phyloP scores from a whole-genome alignment of 2,113 vertebrate species.

The Lathamus discolor region DNA sequence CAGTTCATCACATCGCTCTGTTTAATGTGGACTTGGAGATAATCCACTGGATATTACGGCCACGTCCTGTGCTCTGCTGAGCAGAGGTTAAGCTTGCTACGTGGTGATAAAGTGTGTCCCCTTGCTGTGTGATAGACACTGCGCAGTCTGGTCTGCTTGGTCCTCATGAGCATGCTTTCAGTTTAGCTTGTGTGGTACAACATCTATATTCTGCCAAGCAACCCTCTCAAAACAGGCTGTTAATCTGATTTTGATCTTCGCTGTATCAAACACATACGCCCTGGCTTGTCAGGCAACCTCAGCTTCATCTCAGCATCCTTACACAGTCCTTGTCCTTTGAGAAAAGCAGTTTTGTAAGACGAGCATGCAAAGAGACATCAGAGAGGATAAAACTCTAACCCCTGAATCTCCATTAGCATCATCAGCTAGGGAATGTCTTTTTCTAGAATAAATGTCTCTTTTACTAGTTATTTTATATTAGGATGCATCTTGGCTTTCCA shows the following conservation, averaged over 20 bases:
- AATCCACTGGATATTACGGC: not conserved
- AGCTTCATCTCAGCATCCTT: rapidly evolving
- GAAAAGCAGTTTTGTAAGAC: not conserved
- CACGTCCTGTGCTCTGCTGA: not conserved
- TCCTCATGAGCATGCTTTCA: not conserved
- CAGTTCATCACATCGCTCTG: rapidly evolving
- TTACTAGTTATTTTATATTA: not conserved
- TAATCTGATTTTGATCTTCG: not conserved
- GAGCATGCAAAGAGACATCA: rapidly evolving
- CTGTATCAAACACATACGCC: rapidly evolving
- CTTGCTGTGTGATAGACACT: rapidly evolving
- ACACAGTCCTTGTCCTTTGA: not conserved
- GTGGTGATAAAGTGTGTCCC: not conserved
- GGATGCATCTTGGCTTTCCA: not conserved
- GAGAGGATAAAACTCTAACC: not conserved
- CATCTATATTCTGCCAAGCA: not conserved
- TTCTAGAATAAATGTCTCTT: not conserved
- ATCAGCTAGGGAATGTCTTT: not conserved
- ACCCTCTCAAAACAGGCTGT: not conserved
- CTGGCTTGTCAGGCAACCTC: not conserved
- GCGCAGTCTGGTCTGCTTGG: not conserved
- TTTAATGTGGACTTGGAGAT: rapidly evolving
- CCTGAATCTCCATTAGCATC: rapidly evolving
- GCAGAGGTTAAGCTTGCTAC: not conserved
- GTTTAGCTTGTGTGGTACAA: not conserved